These are phyloP conservation scores for Psittacula echo DNA, from an alignment of 2,797 vertebrate genomes.

Conservation along the genomic window DNA sequence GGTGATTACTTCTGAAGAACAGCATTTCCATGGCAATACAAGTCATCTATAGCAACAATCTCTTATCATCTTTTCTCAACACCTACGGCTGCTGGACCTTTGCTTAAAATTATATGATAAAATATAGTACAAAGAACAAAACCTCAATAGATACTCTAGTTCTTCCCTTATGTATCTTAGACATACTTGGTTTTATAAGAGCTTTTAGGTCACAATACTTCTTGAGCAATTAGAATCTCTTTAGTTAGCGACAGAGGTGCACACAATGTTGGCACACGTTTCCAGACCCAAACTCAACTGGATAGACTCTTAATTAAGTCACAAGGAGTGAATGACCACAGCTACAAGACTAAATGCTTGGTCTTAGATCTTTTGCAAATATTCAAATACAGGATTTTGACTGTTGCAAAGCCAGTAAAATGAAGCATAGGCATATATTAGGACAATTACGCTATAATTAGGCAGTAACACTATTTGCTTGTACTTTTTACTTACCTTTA, in stretches of 20 bases:
- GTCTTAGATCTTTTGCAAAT: not conserved
- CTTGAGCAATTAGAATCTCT: not conserved
- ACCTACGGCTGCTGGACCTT: not conserved
- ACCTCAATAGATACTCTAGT: not conserved
- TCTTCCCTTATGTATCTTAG: not conserved
- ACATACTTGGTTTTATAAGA: not conserved
- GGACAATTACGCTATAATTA: no score
- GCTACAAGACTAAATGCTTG: not conserved
- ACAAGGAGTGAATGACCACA: not conserved
- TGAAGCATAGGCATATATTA: not conserved
- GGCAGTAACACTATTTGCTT: not conserved
- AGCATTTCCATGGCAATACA: conserved; percentile 50
- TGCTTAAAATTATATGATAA: not conserved
- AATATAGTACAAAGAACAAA: not conserved
- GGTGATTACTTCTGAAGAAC: not conserved
- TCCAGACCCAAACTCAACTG: not conserved
- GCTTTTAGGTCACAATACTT: not conserved
- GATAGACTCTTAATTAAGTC: not conserved
- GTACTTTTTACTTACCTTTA: not conserved
- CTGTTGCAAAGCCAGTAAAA: not conserved
- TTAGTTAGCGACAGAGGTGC: not conserved
- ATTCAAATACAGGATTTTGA: not conserved
- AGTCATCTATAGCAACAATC: not conserved
- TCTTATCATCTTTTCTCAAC: not conserved
- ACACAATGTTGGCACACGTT: not conserved